These are phyloP conservation scores for Laticauda colubrina DNA, from an alignment of 2,113 vertebrate species.

Conservation along the genomic window DNA sequence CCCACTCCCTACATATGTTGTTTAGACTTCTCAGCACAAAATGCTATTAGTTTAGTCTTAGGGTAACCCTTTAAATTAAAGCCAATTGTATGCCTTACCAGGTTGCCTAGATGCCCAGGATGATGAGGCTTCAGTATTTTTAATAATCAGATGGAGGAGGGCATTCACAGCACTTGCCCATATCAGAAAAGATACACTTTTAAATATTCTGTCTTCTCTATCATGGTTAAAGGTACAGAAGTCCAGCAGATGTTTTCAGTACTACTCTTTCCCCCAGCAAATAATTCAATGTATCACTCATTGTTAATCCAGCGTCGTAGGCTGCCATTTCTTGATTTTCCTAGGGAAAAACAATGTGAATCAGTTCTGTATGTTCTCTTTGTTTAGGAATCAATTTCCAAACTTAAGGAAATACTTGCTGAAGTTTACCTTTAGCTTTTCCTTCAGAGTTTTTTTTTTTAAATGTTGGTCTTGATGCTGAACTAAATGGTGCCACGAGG, in stretches of 20 bases:
- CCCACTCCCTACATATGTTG: neutral
- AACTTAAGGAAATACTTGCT: neutral
- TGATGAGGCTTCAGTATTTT: neutral
- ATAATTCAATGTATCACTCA: neutral
- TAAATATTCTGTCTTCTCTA: neutral
- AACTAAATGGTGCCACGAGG: neutral
- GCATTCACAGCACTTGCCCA: neutral
- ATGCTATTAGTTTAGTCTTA: neutral
- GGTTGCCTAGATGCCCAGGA: neutral
- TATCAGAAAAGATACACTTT: neutral
- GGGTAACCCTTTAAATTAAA: neutral
- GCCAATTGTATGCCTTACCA: neutral
- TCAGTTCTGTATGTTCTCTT: neutral
- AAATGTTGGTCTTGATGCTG: neutral
- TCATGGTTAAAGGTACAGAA: neutral
- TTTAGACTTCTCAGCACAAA: neutral
- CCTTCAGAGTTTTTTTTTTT: neutral
- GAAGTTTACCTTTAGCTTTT: no score
- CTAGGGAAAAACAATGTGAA: neutral
- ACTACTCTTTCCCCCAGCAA: neutral
- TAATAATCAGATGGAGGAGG: neutral
- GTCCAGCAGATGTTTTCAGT: neutral
- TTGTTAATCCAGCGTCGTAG: neutral
- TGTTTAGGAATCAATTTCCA: neutral
- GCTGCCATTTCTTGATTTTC: neutral